Percentiles rank a stretch among this genome's conserved stretches.
Evolutionary conservation across 2,888 invertebrate species (phyloP).

Genomic region (Eledona agricola): DNA sequence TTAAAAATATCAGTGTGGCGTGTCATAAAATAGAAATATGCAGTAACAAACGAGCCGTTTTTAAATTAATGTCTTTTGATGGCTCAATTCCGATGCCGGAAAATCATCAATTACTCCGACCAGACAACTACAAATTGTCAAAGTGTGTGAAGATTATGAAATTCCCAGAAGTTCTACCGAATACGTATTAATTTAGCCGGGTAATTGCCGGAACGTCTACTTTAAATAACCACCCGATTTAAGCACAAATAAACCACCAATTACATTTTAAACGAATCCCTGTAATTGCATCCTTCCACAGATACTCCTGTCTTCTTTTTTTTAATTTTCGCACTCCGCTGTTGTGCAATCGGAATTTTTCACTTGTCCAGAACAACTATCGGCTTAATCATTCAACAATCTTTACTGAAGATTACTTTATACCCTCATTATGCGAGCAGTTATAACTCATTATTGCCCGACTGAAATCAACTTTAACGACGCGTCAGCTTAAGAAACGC

Average conservation of each 20-base stretch:
- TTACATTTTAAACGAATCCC: conserved; percentile 21
- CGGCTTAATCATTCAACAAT: conserved; percentile 21
- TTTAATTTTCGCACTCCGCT: neutral
- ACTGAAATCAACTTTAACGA: conserved; percentile 15
- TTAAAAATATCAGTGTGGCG: conserved; percentile 11
- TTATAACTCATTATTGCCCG: conserved; percentile 17
- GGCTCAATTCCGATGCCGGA: conserved; percentile 16
- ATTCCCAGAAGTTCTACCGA: conserved; percentile 21
- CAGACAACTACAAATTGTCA: conserved; percentile 34
- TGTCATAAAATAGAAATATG: conserved; percentile 22
- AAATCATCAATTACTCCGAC: conserved; percentile 26
- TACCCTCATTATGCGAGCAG: conserved; percentile 11
- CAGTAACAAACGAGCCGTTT: conserved; percentile 3
- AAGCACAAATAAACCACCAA: conserved; percentile 17
- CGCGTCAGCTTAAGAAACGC: conserved; percentile 13
- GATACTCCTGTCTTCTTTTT: neutral
- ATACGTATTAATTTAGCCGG: conserved; percentile 34
- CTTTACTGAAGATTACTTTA: conserved; percentile 15
- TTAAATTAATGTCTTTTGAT: conserved; percentile 29
- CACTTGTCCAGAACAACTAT: conserved; percentile 16
- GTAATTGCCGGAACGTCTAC: conserved; percentile 39
- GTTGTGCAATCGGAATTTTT: conserved; percentile 6
- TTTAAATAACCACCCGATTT: conserved; percentile 32
- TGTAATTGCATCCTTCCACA: conserved; percentile 10
- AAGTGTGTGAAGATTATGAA: conserved; percentile 32